These are phyloP conservation scores for Diabrotica undecimpunctata DNA, from an alignment of 1,140 invertebrate species.

Conservation along the genomic window DNA sequence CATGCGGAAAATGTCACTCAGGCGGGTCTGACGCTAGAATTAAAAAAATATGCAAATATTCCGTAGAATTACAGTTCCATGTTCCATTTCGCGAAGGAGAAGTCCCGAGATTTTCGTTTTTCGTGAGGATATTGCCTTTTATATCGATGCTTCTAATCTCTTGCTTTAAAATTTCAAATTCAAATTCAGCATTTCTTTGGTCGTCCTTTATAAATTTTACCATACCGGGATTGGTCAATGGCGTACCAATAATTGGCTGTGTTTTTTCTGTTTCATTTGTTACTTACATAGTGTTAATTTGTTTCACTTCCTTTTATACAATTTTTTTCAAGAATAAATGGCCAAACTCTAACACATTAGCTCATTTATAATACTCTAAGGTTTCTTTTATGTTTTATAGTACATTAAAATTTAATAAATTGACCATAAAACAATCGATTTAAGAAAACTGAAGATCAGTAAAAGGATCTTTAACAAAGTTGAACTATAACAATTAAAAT, in stretches of 20 bases:
- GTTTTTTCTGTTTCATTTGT: no score
- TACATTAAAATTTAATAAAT: no score
- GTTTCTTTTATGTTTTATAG: no score
- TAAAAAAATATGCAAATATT: slow-evolving; percentile 17
- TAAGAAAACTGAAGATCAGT: no score
- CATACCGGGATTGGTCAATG: not conserved
- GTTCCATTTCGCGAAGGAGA: not conserved
- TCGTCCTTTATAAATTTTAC: not conserved
- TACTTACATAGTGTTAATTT: no score
- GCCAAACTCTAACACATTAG: no score
- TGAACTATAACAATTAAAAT: no score
- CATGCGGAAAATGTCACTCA: not conserved
- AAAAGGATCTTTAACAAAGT: no score
- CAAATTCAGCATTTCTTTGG: not conserved
- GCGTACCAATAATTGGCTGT: not conserved
- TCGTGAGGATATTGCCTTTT: slow-evolving; percentile 6
- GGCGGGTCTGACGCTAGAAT: not conserved
- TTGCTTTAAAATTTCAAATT: slow-evolving; percentile 9
- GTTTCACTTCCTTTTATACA: no score
- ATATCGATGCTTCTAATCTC: slow-evolving; percentile 13
- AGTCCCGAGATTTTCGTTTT: slow-evolving; percentile 7
- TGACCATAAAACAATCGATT: no score
- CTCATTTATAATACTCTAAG: no score
- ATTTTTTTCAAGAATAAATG: no score
- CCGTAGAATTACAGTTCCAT: slow-evolving; percentile 12